These are phyloP conservation scores for Platichthys stellatus DNA, from an alignment of 2,113 vertebrate genomes.

Conservation along the genomic window DNA sequence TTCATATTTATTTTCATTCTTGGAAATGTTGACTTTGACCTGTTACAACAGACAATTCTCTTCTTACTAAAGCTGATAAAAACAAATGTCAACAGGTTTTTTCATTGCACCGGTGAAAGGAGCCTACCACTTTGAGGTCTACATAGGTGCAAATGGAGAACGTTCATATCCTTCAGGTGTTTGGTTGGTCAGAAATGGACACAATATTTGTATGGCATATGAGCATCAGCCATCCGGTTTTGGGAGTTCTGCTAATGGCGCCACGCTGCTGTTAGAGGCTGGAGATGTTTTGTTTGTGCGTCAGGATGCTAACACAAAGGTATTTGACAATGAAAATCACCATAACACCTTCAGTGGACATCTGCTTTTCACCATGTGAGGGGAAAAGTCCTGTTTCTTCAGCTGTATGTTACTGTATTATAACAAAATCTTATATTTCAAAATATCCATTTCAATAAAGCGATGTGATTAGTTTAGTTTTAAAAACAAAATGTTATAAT, in stretches of 20 bases:
- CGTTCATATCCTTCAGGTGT: neutral
- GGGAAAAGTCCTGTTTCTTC: too few relatives aligned
- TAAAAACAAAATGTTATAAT: too few relatives aligned
- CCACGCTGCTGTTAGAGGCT: neutral
- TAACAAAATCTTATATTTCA: too few relatives aligned
- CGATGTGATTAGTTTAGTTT: too few relatives aligned
- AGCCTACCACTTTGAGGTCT: slow-evolving; percentile 43
- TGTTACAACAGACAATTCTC: neutral
- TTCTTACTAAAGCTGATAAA: neutral
- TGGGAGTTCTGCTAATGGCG: neutral
- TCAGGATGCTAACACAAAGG: fast-evolving
- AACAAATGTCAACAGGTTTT: slow-evolving; percentile 23
- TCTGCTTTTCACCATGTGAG: neutral
- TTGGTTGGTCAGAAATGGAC: neutral
- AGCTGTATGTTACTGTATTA: too few relatives aligned
- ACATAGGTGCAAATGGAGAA: neutral
- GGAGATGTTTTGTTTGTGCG: neutral
- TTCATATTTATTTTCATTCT: neutral
- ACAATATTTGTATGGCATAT: neutral
- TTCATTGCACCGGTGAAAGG: slow-evolving; percentile 59
- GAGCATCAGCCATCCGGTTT: neutral
- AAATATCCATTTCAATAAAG: too few relatives aligned
- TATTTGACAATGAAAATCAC: neutral
- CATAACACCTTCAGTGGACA: neutral
- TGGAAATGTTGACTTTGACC: neutral